Evolutionary conservation across 2,113 vertebrate species (phyloP).

Genomic region (Tor tambroides): DNA sequence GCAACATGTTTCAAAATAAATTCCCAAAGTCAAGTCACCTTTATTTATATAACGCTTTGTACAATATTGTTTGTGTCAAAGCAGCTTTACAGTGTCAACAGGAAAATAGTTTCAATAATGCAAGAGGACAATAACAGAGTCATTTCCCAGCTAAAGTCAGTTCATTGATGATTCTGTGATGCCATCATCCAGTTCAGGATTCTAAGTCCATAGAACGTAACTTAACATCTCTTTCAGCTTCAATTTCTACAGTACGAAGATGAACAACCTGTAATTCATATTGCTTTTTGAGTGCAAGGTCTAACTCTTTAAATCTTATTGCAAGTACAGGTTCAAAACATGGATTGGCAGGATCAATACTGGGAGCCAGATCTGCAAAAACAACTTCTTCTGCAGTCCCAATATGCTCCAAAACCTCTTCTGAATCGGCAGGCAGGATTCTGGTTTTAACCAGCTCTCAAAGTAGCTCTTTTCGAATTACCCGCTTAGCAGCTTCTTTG

Average conservation of each 20-base stretch:
- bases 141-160: too few species aligned
- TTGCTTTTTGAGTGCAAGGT: not conserved
- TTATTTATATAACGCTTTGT: too few species aligned
- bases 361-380: not conserved
- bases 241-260: not conserved
- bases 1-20: too few species aligned
- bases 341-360: not conserved
- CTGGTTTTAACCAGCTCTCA: not conserved
- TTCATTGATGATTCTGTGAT: too few species aligned
- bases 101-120: too few species aligned
- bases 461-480: not conserved
- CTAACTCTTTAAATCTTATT: not conserved
- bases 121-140: too few species aligned
- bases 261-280: not conserved
- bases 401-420: not conserved
- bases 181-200: too few species aligned
- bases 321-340: not conserved
- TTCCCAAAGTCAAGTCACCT: too few species aligned
- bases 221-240: not conserved
- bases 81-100: too few species aligned
- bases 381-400: not conserved
- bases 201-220: not conserved
- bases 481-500: not conserved
- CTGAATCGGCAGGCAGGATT: not conserved
- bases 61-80: too few species aligned